Percentiles rank a stretch among this genome's conserved stretches.
These are phyloP conservation scores for Vollenhovia emeryi DNA, from an alignment of 1,140 invertebrate genomes.

Conservation along the genomic window DNA sequence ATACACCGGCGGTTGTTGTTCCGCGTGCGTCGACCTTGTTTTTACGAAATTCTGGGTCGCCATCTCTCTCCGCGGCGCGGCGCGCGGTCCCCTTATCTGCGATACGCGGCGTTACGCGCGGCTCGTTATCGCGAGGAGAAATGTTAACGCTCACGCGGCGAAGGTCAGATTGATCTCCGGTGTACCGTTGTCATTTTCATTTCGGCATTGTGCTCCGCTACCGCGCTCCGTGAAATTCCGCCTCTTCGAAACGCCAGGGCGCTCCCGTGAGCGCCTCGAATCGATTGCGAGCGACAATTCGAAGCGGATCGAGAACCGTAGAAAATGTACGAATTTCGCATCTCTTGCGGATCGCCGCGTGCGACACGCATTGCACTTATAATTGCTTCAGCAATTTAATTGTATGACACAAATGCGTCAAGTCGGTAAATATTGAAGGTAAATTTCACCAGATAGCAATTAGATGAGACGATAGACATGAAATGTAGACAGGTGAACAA, in stretches of 20 bases:
- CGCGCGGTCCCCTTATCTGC: constrained; percentile 24
- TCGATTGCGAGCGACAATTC: neutral
- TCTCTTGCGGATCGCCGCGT: neutral
- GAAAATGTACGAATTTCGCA: neutral
- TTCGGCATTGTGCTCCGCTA: constrained; percentile 4
- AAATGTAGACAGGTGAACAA: neutral
- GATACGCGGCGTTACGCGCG: constrained; percentile 17
- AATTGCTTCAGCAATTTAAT: neutral
- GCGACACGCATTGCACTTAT: neutral
- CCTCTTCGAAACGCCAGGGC: neutral
- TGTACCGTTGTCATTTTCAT: constrained; percentile 10
- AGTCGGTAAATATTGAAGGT: neutral
- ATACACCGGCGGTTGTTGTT: constrained; percentile 39
- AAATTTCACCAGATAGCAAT: neutral
- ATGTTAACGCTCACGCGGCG: constrained; percentile 26
- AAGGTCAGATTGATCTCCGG: constrained; percentile 24
- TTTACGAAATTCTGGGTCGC: constrained; percentile 57
- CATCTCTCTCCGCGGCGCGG: neutral
- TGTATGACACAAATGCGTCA: neutral
- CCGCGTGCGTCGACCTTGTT: constrained; percentile 58
- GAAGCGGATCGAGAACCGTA: neutral
- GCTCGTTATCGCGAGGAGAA: constrained; percentile 44
- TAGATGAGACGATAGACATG: neutral
- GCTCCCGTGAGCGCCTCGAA: neutral
- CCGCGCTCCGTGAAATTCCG: neutral